Evolutionary conservation across 2,888 invertebrate genomes (phyloP).

Genomic region (Pterobdella sp.): DNA sequence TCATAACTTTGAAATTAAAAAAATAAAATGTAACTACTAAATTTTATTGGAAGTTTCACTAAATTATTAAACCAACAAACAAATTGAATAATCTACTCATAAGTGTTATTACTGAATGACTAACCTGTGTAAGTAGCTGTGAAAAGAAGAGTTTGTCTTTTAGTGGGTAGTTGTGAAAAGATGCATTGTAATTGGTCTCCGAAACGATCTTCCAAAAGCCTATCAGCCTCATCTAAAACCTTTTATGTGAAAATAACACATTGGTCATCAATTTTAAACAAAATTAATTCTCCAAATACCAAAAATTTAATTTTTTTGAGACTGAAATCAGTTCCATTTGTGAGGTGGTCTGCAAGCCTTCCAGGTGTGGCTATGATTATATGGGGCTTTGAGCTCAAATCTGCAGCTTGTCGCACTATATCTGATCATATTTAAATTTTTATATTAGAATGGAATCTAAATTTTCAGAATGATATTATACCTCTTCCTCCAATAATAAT

Average conservation of each 20-base stretch:
- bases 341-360: constrained; percentile 80
- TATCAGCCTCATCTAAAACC: constrained; percentile 93
- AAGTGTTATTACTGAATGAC: constrained; percentile 48
- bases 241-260: constrained; percentile 51
- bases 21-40: too few species aligned
- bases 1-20: too few species aligned
- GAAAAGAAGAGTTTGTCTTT: constrained; percentile 75
- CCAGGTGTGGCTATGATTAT: constrained; percentile 95
- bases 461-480: constrained; percentile 31
- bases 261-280: neutral
- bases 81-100: too few species aligned
- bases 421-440: constrained; percentile 40
- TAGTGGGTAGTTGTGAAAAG: constrained; percentile 67
- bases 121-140: constrained; percentile 67
- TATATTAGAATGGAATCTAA: neutral
- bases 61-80: too few species aligned
- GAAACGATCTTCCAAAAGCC: constrained; percentile 59
- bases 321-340: constrained; percentile 61
- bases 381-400: constrained; percentile 76
- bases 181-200: constrained; percentile 61
- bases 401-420: constrained; percentile 77
- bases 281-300: constrained; percentile 38
- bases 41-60: too few species aligned
- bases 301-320: constrained; percentile 49
- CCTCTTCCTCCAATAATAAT: constrained; percentile 92